Evolutionary conservation across 1,140 invertebrate species (phyloP), one percentile per base, ranked within the genome.

Genomic region (Meloidogyne floridensis): DNA sequence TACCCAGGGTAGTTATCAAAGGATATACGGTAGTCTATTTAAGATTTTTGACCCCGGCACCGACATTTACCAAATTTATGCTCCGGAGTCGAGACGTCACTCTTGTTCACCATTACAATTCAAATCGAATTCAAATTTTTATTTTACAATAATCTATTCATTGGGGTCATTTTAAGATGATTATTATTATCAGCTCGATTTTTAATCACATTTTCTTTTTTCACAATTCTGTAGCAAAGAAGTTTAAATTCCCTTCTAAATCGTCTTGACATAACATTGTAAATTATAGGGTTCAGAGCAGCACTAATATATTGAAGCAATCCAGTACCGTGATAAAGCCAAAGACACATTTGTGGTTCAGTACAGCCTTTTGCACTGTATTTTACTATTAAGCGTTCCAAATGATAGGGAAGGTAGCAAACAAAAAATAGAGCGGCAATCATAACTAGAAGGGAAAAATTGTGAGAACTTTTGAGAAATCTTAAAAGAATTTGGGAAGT

Each of bases 371-470:
- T 72, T 13, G 79, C 20, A 3, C 74, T 84, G 54, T 88, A 87
- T 18, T 88, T 75, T 4, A 90, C 87, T 42, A 89, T 82, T 2
- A 89, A 53, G 1, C 88, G 80, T 73, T 89, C 83, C 15, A 89
- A 72, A 72, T 89, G 88, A 77, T 88, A 89, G 13, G 88, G 88
- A 13, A 89, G 77, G 65, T 89, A 89, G 72, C 88, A 90, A n/a
- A 90, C 51, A 74, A 89, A 89, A 80, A 89, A 89, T 6, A 89
- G 82, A 13, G 80, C 79, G 1, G 88, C 82, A 2, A 89, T 86
- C 11, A 81, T 88, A 4, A 90, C 87, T 86, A 85, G 51, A 51
- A 83, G 54, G 32, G 32, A 32, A 32, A 32, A 32, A 32, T 32
- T 32, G 32, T 32, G 32, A 32, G 32, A 32, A 32, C 1, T 32